Evolutionary conservation across 2,797 vertebrate species (phyloP), one percentile per base, ranked within the genome.

Genomic region (Neopelma chrysocephalum): DNA sequence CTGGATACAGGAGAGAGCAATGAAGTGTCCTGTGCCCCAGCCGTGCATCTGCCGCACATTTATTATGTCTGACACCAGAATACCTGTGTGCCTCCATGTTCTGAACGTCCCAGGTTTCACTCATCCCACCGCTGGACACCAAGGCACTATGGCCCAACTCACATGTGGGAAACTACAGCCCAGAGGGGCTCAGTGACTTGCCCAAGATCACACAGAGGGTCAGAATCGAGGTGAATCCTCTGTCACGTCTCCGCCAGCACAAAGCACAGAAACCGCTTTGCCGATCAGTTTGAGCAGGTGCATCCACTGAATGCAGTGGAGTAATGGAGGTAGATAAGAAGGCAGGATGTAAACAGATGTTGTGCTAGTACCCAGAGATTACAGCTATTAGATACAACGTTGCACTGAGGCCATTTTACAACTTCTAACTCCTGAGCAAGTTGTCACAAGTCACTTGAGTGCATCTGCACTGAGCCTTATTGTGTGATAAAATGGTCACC

Each of bases 161-260:
- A 19, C 9, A 21, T 2, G 0, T 12, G 70, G 54, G n/a, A 64
- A 79, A 12, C 14, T 2, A 2, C 2, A 1, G 34, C 48, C 45
- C 68, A 47, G 29, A 75, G 21, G 40, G 43, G 15, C 29, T 79
- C 56, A 15, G 50, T 29, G 65, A 40, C 43, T 71, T 82, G n/a
- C 10, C 45, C 48, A 62, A 12, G 48, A 15, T 77, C 61, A 64
- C 45, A 42, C 14, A 34, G 3, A 0, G 7, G 6, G 5, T 61
- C 43, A 51, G 31, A 76, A 23, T 2, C 1, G 4, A 51, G 43
- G 29, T 40, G 80, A 76, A 60, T 56, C 21, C 36, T 15, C 72
- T 7, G 0, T 65, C 13, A 8, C 3, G 4, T 50, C 22, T 47
- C 38, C 4, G 1, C 31, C 77, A 43, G 40, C 12, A 3, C 36